Conservation (phyloP, 2,113 vertebrate species). For the Lasiurus cinereus region DNA sequence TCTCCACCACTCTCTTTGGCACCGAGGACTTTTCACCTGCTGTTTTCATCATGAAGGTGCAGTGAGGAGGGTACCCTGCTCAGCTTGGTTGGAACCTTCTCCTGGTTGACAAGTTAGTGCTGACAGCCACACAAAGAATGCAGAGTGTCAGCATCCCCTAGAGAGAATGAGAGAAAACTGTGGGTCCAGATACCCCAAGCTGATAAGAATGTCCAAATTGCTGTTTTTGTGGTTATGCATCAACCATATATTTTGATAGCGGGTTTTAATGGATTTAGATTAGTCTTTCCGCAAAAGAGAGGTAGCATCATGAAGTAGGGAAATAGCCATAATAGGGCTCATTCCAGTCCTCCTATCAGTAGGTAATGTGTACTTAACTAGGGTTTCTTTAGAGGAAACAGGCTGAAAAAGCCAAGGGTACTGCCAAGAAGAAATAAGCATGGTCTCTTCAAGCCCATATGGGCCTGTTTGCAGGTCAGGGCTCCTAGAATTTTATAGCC, state of each 20-base stretch:
- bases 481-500: conserved; percentile 28
- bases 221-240: not conserved
- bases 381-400: not conserved
- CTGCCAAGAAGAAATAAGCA: conserved; percentile 20
- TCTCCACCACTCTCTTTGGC: not conserved
- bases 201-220: not conserved
- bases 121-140: not conserved
- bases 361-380: not conserved
- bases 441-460: not conserved
- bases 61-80: not conserved
- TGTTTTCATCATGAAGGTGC: fast-evolving
- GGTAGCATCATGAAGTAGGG: not conserved
- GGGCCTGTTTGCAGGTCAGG: not conserved
- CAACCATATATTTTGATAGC: not conserved
- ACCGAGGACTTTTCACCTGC: not conserved
- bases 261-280: not conserved
- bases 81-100: not conserved
- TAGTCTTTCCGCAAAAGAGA: not conserved
- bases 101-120: not conserved
- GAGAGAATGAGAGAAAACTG: not conserved
- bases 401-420: not conserved
- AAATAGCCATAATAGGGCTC: not conserved
- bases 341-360: not conserved
- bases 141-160: too few relatives aligned
- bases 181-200: not conserved